A percentile compares a stretch with the other conserved stretches of the same genome.
Evolutionary conservation across 2,113 vertebrate genomes (phyloP).

Genomic region (Ceyx melanurus): DNA sequence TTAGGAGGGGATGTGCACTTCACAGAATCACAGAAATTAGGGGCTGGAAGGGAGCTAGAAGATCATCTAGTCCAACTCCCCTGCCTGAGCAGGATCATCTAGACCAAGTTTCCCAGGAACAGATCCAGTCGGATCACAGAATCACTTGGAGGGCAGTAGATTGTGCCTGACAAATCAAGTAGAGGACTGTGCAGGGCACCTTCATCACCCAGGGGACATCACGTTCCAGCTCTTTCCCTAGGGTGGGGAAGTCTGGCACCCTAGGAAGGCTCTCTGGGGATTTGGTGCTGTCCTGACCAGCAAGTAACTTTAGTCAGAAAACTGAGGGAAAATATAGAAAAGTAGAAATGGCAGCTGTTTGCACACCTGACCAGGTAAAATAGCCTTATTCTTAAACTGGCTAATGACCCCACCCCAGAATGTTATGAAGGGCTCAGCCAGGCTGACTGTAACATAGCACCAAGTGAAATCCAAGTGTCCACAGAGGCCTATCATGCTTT

Average conservation of each 20-base stretch:
- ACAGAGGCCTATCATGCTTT: background rate
- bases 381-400: background rate
- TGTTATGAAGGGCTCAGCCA: background rate
- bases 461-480: background rate
- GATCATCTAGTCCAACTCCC: too few relatives aligned
- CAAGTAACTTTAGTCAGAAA: background rate
- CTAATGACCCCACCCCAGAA: background rate
- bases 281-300: rapidly evolving
- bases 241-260: background rate
- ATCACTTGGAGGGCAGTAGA: background rate
- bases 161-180: background rate
- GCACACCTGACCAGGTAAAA: rapidly evolving
- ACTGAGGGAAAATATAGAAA: too few relatives aligned
- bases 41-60: too few relatives aligned
- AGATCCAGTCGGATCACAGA: too few relatives aligned
- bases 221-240: rapidly evolving
- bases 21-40: too few relatives aligned
- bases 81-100: too few relatives aligned
- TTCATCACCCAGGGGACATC: rapidly evolving
- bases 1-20: background rate
- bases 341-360: background rate
- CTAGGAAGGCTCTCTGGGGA: background rate
- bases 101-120: too few relatives aligned
- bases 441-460: background rate
- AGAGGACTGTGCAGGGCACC: background rate